A percentile compares a stretch with the other conserved stretches of the same genome.
Evolutionary conservation across 2,888 invertebrate genomes (phyloP).

Genomic region (Lithophane leautieri): DNA sequence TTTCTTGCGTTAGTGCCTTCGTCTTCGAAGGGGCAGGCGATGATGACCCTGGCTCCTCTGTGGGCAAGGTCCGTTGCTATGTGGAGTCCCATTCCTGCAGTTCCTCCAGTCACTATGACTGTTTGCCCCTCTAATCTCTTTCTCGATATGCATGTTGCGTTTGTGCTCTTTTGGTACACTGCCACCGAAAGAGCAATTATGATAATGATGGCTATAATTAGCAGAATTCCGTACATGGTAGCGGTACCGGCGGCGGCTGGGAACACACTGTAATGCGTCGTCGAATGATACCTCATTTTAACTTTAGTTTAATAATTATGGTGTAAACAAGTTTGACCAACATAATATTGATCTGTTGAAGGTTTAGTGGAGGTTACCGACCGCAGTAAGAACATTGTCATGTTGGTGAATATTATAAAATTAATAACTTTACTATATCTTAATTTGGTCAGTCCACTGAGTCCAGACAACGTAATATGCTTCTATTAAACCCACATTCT

Average conservation of each 20-base stretch:
- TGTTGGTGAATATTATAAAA: not conserved
- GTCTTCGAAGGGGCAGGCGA: conserved; percentile 78
- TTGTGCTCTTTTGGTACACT: conserved; percentile 66
- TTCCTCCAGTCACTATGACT: conserved; percentile 79
- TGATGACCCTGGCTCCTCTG: conserved; percentile 79
- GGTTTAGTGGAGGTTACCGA: not conserved
- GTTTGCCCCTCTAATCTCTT: conserved; percentile 62
- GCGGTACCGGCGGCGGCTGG: not conserved
- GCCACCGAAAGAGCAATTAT: conserved; percentile 40
- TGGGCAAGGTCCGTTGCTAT: conserved; percentile 78
- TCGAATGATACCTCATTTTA: not conserved
- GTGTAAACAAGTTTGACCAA: not conserved
- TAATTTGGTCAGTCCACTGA: not conserved
- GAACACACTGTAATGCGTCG: conserved; percentile 18
- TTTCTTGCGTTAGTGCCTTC: conserved; percentile 83
- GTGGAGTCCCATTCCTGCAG: conserved; percentile 79
- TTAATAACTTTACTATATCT: no score
- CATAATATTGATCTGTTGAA: not conserved
- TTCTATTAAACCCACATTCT: not conserved
- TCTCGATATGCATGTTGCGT: conserved; percentile 59
- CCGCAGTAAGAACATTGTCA: not conserved
- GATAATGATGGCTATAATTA: conserved; percentile 42
- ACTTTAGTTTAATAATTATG: not conserved
- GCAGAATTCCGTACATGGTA: conserved; percentile 41
- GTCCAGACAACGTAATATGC: not conserved